These are phyloP conservation scores for Andrena camellia DNA, from an alignment of 2,888 invertebrate genomes.

Conservation along the genomic window DNA sequence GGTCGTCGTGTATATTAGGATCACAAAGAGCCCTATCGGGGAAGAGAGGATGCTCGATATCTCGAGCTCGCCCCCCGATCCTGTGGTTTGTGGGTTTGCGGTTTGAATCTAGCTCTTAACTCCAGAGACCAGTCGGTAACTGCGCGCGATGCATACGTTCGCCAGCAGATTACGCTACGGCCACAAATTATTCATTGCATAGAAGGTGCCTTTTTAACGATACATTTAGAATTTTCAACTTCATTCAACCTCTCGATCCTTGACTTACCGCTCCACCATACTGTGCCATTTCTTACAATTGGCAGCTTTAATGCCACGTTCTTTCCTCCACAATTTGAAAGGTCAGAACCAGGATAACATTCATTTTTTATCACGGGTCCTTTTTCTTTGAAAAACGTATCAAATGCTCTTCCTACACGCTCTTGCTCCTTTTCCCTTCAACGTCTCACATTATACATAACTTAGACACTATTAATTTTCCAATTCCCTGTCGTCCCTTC, in stretches of 20 bases:
- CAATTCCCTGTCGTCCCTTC: too few species aligned
- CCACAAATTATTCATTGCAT: slow-evolving; percentile 54
- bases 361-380: too few species aligned
- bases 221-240: neutral
- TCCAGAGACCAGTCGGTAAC: slow-evolving; percentile 68
- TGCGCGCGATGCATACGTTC: slow-evolving; percentile 59
- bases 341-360: too few species aligned
- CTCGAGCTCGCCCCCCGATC: slow-evolving; percentile 55
- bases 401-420: too few species aligned
- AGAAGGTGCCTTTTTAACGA: neutral
- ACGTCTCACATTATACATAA: too few species aligned
- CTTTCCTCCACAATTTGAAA: too few species aligned
- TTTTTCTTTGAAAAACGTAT: too few species aligned
- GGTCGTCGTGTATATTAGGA: slow-evolving; percentile 38
- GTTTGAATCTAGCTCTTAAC: slow-evolving; percentile 52
- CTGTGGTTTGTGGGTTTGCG: slow-evolving; percentile 59
- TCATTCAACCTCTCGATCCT: neutral
- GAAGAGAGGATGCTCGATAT: slow-evolving; percentile 57
- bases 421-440: too few species aligned
- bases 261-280: neutral
- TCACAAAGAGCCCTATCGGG: slow-evolving; percentile 5
- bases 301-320: too few species aligned
- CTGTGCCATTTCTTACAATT: too few species aligned
- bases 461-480: too few species aligned
- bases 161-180: slow-evolving; percentile 70